These are phyloP conservation scores for Megaceryle alcyon DNA, from an alignment of 2,797 vertebrate species.

Conservation along the genomic window DNA sequence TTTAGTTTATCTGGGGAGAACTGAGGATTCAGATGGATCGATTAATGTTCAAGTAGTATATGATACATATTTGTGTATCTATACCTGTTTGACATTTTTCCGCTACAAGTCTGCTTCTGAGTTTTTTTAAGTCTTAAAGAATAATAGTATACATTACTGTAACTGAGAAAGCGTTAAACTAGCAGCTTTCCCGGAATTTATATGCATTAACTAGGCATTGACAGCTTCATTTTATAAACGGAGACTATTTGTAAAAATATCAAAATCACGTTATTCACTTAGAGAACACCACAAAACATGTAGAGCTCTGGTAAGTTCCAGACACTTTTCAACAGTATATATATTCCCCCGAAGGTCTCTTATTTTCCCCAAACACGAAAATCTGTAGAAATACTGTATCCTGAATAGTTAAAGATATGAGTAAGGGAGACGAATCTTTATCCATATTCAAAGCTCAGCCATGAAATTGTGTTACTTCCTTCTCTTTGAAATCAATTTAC, in stretches of 20 bases:
- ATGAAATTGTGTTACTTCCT: constrained; percentile 72
- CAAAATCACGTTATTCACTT: background rate
- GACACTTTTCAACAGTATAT: background rate
- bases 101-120: background rate
- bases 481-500: constrained; percentile 58
- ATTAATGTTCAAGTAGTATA: background rate
- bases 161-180: background rate
- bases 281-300: background rate
- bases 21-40: background rate
- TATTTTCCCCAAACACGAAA: background rate
- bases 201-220: background rate
- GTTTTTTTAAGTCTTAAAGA: background rate
- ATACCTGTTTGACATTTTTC: background rate
- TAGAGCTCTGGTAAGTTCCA: background rate
- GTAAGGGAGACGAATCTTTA: constrained; percentile 66
- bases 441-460: constrained; percentile 66
- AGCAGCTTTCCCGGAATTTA: background rate
- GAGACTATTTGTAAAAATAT: background rate
- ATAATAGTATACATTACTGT: background rate
- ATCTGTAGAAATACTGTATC: constrained; percentile 28
- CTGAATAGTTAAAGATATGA: constrained; percentile 59
- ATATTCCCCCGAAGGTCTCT: background rate
- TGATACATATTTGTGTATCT: background rate
- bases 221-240: background rate
- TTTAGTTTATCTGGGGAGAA: background rate